Evolutionary conservation across 2,888 invertebrate species (phyloP), one percentile per base, ranked within the genome.

Genomic region (Malacosoma neustria): DNA sequence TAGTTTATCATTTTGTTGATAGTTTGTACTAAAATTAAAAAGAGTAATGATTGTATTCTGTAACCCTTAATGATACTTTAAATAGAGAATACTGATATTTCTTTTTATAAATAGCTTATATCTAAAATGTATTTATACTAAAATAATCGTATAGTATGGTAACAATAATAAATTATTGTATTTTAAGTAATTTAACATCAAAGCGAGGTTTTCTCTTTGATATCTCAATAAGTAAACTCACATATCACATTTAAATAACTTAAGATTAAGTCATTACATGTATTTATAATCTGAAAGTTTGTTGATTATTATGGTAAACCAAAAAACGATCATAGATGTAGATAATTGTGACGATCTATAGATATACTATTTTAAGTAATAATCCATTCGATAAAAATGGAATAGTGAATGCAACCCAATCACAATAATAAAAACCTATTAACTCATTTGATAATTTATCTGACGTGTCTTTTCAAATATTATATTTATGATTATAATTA

Each of bases 11-110:
- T 2, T 22, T 3, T 7, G 3, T 6, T 6, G 5, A 22, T 22
- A 22, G 22, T 22, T 22, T 22, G 22, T 22, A 22, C 22, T 22
- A 22, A 22, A 9, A 22, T 22, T 22, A 22, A 22, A 22, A 4
- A 5, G 6, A 22, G 9, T 22, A 22, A 22, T 2, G 9, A 4
- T 7, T 22, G 40, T 49, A 43, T 46, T 48, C 48, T 60, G 53
- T 42, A 43, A 38, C 40, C 48, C 57, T 49, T 40, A 43, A 53
- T 42, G 38, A 47, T 46, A 50, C 49, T 55, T 54, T 61, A 63
- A 63, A 59, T 59, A 60, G 38, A 57, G 55, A 69, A 69, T 68
- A 68, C 67, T 69, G 69, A 59, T 65, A 45, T 38, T 38, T 33
- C 15, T 14, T 39, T 36, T 15, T 22, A 22, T 43, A 45, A 36